Percentiles rank a stretch among this genome's conserved stretches.
These are phyloP conservation scores for Porphyrio hochstetteri DNA, from an alignment of 2,113 vertebrate genomes.

Conservation along the genomic window DNA sequence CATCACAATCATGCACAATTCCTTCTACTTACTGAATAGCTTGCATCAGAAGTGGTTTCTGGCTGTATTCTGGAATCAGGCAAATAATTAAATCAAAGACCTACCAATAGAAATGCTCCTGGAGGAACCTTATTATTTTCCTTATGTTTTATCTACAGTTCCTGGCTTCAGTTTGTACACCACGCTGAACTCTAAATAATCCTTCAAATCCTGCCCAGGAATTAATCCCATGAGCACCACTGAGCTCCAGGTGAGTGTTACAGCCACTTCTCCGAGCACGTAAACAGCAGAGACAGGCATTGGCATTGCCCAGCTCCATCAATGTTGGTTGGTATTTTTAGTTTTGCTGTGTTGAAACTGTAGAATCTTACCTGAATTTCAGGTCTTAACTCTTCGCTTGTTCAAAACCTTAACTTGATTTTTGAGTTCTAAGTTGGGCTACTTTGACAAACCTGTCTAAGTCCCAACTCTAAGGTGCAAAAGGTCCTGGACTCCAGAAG, in stretches of 20 bases:
- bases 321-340: background rate
- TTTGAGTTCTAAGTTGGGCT: background rate
- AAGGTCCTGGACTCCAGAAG: background rate
- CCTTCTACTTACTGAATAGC: background rate
- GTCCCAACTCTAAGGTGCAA: background rate
- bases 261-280: background rate
- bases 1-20: constrained; percentile 14
- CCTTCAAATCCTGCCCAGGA: background rate
- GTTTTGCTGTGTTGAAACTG: background rate
- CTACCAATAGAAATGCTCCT: background rate
- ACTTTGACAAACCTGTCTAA: background rate
- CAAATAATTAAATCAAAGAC: constrained; percentile 46
- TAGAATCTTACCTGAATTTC: background rate
- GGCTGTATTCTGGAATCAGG: background rate
- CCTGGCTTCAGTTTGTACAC: background rate
- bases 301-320: background rate
- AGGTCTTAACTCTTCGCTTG: background rate
- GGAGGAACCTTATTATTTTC: background rate
- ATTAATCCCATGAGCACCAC: background rate
- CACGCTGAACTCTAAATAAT: background rate
- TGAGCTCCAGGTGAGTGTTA: background rate
- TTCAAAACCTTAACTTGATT: background rate
- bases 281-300: background rate
- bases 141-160: background rate
- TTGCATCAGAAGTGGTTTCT: background rate